phyloP scores from a whole-genome alignment of 2,797 vertebrate species.

The Taenioides sp. region DNA sequence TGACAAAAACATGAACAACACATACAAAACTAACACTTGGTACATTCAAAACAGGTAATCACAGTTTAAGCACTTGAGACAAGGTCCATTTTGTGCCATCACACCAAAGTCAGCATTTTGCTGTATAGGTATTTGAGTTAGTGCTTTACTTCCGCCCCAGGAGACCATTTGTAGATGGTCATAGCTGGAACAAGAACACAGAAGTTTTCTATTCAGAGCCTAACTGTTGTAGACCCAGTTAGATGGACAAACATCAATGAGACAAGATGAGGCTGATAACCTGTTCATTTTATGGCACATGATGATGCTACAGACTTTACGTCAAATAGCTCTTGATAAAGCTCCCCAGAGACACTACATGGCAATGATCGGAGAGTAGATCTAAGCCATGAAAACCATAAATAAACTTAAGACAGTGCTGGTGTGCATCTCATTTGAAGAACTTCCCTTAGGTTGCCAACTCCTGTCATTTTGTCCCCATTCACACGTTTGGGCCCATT shows the following conservation, averaged over 20 bases:
- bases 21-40: slow-evolving; percentile 61
- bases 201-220: slow-evolving; percentile 47
- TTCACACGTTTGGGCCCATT: slow-evolving; percentile 8
- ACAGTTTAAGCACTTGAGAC: slow-evolving; percentile 74
- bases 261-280: slow-evolving; percentile 32
- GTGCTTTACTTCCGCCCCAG: slow-evolving; percentile 60
- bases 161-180: slow-evolving; percentile 45
- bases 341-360: slow-evolving; percentile 18
- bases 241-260: slow-evolving; percentile 22
- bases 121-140: slow-evolving; percentile 75
- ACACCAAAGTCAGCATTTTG: slow-evolving; percentile 66
- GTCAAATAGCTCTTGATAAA: slow-evolving; percentile 18
- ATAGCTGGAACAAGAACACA: slow-evolving; percentile 38
- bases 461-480: slow-evolving; percentile 5
- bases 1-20: slow-evolving; percentile 64
- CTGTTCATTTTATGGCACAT: slow-evolving; percentile 57
- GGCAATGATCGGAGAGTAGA: slow-evolving; percentile 23
- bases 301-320: slow-evolving; percentile 32
- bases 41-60: slow-evolving; percentile 79
- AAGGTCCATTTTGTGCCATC: slow-evolving; percentile 66
- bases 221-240: slow-evolving; percentile 25
- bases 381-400: slow-evolving; percentile 16
- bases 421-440: slow-evolving; percentile 54
- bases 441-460: slow-evolving; percentile 13
- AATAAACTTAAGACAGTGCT: slow-evolving; percentile 50